Evolutionary conservation across 2,113 vertebrate species (phyloP).

Genomic region (Mirza zaza): DNA sequence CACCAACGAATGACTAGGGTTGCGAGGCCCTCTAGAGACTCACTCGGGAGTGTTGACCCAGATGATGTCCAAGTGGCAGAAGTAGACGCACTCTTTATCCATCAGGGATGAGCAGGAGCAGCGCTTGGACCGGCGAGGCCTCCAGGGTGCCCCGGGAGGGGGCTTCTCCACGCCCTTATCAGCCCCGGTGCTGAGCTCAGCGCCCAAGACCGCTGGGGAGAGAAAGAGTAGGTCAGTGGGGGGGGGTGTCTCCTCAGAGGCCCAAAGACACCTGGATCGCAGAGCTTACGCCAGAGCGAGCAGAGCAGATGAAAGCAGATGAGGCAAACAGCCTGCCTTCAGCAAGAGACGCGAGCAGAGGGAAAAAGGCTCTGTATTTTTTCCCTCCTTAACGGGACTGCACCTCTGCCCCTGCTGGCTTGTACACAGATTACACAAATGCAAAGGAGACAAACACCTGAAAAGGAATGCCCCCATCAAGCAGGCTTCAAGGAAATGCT

Average conservation of each 20-base stretch:
- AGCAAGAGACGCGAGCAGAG: neutral
- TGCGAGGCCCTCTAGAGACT: conserved; percentile 81
- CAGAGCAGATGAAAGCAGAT: neutral
- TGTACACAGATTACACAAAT: neutral
- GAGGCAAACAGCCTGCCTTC: neutral
- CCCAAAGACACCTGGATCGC: neutral
- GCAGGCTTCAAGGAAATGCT: neutral
- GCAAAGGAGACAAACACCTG: neutral
- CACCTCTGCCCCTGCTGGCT: neutral
- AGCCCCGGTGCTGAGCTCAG: neutral
- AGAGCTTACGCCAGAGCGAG: neutral
- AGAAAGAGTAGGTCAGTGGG: conserved; percentile 38
- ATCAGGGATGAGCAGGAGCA: conserved; percentile 95
- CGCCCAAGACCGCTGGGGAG: conserved; percentile 71
- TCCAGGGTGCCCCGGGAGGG: conserved; percentile 61
- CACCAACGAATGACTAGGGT: neutral
- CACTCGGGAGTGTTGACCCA: conserved; percentile 99
- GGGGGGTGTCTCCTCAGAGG: neutral
- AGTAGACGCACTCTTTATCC: conserved; percentile 98
- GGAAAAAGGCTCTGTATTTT: neutral
- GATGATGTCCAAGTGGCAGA: conserved; percentile 99
- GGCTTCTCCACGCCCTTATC: conserved; percentile 31
- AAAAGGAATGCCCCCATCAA: neutral
- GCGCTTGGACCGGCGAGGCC: conserved; percentile 88
- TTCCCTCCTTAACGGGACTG: neutral